Evolutionary conservation across 2,113 vertebrate genomes (phyloP), one percentile per base, ranked within the genome.

Genomic region (Channa argus): DNA sequence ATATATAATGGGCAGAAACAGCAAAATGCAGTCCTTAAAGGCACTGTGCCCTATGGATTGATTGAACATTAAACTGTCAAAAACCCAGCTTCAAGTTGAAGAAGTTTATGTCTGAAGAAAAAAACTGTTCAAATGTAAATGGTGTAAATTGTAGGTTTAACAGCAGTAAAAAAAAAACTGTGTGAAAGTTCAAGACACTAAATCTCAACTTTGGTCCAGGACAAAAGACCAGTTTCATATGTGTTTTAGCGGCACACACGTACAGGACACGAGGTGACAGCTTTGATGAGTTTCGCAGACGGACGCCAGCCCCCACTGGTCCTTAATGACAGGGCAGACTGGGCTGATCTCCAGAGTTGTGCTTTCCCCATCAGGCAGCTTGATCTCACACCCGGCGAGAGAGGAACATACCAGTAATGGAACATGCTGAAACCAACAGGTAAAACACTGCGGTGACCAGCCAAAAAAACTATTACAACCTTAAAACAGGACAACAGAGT

Each of bases 341-440:
- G 71, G 85, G 83, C 75, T 6, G 54, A 55, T 63, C 56, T 83
- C 82, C 87, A 72, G 85, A 85, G 79, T 83, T 89, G 69, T 86
- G 85, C 72, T 87, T 88, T 88, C 83, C 70, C 74, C 86, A 88
- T 88, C 79, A 87, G 70, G 46, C 64, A 0, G 47, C 7, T 46
- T 47, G 53, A 69, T 53, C 41, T 80, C 60, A 53, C 83, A 74
- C 63, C 76, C 47, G 70, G 47, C 78, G 50, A 85, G 85, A 88
- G 83, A 55, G 83, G 83, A 89, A 82, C 74, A 79, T 36, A 55
- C 5, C 55, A 60, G 77, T 76, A 74, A 88, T 82, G 82, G 82
- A 88, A 80, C 74, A 77, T 73, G 58, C 55, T 8, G 33, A 61
- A 75, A 80, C 2, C 51, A 71, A 67, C 84, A 83, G 78, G 69